These are phyloP conservation scores for Ecdyonurus torrentis DNA, from an alignment of 2,888 invertebrate genomes.

Conservation along the genomic window DNA sequence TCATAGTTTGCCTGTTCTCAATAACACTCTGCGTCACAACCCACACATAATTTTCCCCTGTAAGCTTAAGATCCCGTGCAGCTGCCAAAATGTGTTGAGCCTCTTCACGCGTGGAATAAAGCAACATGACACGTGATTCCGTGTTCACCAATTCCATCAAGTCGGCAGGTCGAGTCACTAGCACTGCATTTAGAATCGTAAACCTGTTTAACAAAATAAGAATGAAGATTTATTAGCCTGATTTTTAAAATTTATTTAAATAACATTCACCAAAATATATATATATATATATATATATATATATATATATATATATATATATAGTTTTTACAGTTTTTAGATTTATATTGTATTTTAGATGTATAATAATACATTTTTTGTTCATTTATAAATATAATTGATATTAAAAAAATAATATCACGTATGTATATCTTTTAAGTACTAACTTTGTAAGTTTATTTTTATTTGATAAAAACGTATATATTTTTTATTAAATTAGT, in stretches of 20 bases:
- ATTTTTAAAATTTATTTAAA: background rate
- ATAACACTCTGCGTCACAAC: constrained; percentile 91
- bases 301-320: too few species aligned
- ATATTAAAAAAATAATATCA: constrained; percentile 14
- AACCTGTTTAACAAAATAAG: constrained; percentile 34
- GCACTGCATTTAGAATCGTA: constrained; percentile 70
- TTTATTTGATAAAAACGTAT: too few species aligned
- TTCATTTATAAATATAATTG: background rate
- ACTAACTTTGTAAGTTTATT: too few species aligned
- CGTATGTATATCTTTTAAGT: too few species aligned
- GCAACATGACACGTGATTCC: constrained; percentile 81
- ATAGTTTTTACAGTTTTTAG: too few species aligned
- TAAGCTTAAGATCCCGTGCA: constrained; percentile 55
- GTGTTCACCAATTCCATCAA: constrained; percentile 69
- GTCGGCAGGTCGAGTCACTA: constrained; percentile 61
- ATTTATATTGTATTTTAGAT: background rate
- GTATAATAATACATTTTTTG: background rate
- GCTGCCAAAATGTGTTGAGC: constrained; percentile 65
- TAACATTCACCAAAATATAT: too few species aligned
- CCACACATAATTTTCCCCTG: constrained; percentile 90
- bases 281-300: too few species aligned
- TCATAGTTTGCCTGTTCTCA: constrained; percentile 51
- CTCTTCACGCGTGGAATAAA: constrained; percentile 80
- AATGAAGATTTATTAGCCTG: background rate
- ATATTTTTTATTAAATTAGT: too few species aligned